Conservation (phyloP, 1,140 invertebrate species). For the Nebria ingens region DNA sequence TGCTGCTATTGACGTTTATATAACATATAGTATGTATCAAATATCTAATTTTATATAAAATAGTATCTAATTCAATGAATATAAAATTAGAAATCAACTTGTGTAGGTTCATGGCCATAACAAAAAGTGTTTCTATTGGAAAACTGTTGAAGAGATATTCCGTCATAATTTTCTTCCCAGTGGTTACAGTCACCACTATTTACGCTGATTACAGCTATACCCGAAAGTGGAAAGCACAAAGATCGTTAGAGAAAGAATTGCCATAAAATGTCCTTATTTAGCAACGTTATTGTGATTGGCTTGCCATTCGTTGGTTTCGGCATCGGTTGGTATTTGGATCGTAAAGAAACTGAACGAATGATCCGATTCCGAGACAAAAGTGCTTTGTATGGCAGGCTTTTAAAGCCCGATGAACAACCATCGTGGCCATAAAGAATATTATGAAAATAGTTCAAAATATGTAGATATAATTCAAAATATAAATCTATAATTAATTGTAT, state of each 20-base stretch:
- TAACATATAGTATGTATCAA: too few species aligned
- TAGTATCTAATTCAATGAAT: too few species aligned
- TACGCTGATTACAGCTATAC: conserved; percentile 59
- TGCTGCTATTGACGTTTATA: too few species aligned
- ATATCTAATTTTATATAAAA: too few species aligned
- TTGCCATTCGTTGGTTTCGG: conserved; percentile 43
- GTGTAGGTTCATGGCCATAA: conserved; percentile 23
- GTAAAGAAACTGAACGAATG: conserved; percentile 56
- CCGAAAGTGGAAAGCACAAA: conserved; percentile 50
- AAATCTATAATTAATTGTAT: conserved; percentile 8
- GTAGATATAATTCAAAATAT: conserved; percentile 16
- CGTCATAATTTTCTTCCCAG: conserved; percentile 52
- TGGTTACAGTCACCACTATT: conserved; percentile 42
- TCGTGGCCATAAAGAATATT: conserved; percentile 49
- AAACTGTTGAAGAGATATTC: conserved; percentile 44
- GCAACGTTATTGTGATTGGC: conserved; percentile 27
- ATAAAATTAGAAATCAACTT: too few species aligned
- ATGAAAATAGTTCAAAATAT: conserved; percentile 17
- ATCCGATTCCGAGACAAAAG: conserved; percentile 64
- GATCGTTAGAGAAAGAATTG: conserved; percentile 27
- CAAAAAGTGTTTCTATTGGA: conserved; percentile 19
- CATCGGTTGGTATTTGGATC: conserved; percentile 53
- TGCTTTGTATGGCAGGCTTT: conserved; percentile 53
- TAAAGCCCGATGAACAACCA: conserved; percentile 53
- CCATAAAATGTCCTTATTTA: conserved; percentile 38